These are phyloP conservation scores for Spatulosminthurus flaviceps DNA, from an alignment of 2,888 invertebrate genomes.

Conservation along the genomic window DNA sequence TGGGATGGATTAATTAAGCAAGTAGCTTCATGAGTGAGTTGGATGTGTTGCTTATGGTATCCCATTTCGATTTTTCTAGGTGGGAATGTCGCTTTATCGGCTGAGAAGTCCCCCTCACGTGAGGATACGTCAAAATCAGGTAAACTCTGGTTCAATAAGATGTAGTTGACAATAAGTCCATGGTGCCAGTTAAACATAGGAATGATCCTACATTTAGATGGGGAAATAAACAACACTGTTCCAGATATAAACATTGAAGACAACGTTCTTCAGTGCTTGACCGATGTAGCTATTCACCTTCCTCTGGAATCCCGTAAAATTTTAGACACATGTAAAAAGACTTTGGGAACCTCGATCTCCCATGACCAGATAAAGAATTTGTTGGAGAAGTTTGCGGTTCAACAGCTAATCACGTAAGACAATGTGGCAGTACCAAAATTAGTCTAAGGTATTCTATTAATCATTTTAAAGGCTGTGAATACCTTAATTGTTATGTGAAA, in stretches of 20 bases:
- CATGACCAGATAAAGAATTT: slow-evolving; percentile 76
- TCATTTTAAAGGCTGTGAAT: not conserved
- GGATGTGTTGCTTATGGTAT: not conserved
- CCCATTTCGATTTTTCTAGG: not conserved
- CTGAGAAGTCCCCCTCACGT: slow-evolving; percentile 27
- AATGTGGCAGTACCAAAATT: not conserved
- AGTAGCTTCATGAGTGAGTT: no score
- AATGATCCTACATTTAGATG: slow-evolving; percentile 41
- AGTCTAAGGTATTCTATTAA: not conserved
- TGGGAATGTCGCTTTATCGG: not conserved
- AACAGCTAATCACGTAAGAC: slow-evolving; percentile 73
- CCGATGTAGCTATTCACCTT: slow-evolving; percentile 75
- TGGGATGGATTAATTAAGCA: no score
- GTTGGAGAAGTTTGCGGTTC: slow-evolving; percentile 80
- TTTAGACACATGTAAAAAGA: slow-evolving; percentile 70
- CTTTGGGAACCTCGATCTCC: slow-evolving; percentile 69
- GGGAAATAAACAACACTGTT: slow-evolving; percentile 61
- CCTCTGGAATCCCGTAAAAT: slow-evolving; percentile 78
- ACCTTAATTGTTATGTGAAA: not conserved
- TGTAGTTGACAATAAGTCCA: not conserved
- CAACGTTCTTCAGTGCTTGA: slow-evolving; percentile 74
- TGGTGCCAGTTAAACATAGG: not conserved
- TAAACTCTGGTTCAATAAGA: slow-evolving; percentile 14
- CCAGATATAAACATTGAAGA: slow-evolving; percentile 74
- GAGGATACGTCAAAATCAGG: slow-evolving; percentile 26